Evolutionary conservation across 2,113 vertebrate genomes (phyloP).

Genomic region (Chloropsis cyanopogon): DNA sequence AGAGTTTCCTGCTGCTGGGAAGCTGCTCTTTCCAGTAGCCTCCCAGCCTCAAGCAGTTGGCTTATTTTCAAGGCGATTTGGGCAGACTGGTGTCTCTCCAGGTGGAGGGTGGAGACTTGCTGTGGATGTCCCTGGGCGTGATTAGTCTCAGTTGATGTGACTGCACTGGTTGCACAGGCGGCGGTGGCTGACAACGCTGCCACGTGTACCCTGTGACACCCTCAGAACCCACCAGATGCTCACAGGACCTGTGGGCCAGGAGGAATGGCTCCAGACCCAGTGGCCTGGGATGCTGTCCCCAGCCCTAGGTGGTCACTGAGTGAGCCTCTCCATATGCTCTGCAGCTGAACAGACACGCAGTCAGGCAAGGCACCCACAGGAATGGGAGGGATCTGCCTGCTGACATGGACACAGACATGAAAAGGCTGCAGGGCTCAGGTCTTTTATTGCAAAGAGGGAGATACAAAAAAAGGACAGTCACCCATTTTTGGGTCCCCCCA

Average conservation of each 20-base stretch:
- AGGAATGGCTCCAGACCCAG: neutral
- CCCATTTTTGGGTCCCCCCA: neutral
- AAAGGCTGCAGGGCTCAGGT: slow-evolving; percentile 2
- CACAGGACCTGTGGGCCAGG: neutral
- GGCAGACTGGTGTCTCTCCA: neutral
- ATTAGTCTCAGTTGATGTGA: neutral
- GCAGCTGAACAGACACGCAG: neutral
- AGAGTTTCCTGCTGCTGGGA: neutral
- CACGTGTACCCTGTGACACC: rapidly evolving
- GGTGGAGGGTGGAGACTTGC: neutral
- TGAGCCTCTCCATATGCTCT: rapidly evolving
- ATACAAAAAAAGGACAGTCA: slow-evolving; percentile 19
- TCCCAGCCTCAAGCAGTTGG: neutral
- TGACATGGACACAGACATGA: neutral
- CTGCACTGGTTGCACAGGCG: neutral
- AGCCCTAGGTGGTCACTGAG: neutral
- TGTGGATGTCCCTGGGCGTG: neutral
- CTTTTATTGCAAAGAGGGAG: slow-evolving; percentile 69
- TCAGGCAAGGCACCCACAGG: rapidly evolving
- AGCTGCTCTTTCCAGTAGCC: neutral
- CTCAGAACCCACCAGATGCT: neutral
- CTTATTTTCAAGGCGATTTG: neutral
- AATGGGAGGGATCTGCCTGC: neutral
- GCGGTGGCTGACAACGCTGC: neutral
- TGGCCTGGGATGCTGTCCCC: neutral